Percentiles rank a stretch among this genome's conserved stretches.
Conservation (phyloP, 2,888 invertebrate genomes). For the Drosophila conformis region DNA sequence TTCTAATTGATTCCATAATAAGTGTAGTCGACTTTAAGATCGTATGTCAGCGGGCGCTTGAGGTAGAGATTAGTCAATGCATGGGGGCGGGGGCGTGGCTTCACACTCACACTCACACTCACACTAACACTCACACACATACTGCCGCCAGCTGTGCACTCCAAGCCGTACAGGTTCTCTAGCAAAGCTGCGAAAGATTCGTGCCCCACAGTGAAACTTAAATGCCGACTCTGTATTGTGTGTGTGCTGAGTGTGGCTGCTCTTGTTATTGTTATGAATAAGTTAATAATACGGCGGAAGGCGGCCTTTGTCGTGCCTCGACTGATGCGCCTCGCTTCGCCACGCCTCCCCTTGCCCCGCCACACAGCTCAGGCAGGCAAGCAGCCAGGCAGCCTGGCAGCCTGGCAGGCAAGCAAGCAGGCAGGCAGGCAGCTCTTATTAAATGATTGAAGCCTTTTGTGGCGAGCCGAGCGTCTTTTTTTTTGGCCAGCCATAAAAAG, state of each 20-base stretch:
- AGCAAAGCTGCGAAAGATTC: neutral
- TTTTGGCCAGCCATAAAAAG: conserved; percentile 68
- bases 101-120: neutral
- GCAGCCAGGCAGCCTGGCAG: neutral
- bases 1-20: neutral
- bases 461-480: conserved; percentile 40
- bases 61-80: neutral
- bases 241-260: conserved; percentile 18
- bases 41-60: neutral
- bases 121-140: neutral
- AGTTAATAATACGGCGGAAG: conserved; percentile 86
- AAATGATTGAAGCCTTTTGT: conserved; percentile 76
- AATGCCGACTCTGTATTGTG: conserved; percentile 3
- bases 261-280: conserved; percentile 85
- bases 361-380: neutral
- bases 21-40: neutral
- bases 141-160: neutral
- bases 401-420: too few species aligned
- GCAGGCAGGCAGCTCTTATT: conserved; percentile 72
- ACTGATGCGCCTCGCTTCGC: conserved; percentile 46
- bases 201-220: conserved; percentile 7
- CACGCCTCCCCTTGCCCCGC: conserved; percentile 11
- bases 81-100: conserved; percentile 17
- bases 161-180: conserved; percentile 2
- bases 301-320: conserved; percentile 81